Base-by-base conservation (phyloP, 2,797 vertebrate species). In the Tapera naevia region DNA sequence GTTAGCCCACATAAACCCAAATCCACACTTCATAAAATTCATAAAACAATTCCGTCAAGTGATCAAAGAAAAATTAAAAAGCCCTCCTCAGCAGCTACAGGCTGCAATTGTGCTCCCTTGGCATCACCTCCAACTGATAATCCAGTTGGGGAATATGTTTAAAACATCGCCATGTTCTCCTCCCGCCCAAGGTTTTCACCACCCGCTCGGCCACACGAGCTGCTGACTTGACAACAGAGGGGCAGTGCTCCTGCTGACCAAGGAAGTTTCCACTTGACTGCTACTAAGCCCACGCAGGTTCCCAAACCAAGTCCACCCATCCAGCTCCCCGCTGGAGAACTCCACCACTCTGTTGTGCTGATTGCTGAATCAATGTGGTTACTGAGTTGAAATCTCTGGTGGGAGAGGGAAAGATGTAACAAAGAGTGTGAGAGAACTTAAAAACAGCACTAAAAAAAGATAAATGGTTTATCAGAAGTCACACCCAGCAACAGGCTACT, bases 391-490 rank as follows among this genome's bases (percentile, higher is more conserved):
- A 88, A 88, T 21, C 48, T 56, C 45, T 32, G 19, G 27, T 66
- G 35, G 13, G 18, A 72, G 54, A 67, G 10, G 32, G 32, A 83
- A 7, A 73, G 10, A 83, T 78, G 64, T 56, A 48, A 56, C 0
- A 0, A 82, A 50, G 45, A 58, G 9, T 32, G 32, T 60, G 28
- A 81, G 62, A 64, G 78, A 76, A 62, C 21, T 46, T 60, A 30
- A 15, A 67, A 85, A 30, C 10, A 45, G 16, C 45, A 67, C 35
- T 65, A 41, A 62, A 72, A 80, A 65, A 51, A 25, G 39, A 80
- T 17, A 81, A 80, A 64, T 18, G 5, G 10, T 41, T 90, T 91
- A 74, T 93, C 70, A 76, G 24, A 93, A 90, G 22, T 65, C 71
- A 81, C 25, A 27, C 4, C 64, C 33, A 43, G 46, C 62, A 88